Evolutionary conservation across 2,113 vertebrate genomes (phyloP), one percentile per base, ranked within the genome.

Genomic region (Hydropotes inermis): DNA sequence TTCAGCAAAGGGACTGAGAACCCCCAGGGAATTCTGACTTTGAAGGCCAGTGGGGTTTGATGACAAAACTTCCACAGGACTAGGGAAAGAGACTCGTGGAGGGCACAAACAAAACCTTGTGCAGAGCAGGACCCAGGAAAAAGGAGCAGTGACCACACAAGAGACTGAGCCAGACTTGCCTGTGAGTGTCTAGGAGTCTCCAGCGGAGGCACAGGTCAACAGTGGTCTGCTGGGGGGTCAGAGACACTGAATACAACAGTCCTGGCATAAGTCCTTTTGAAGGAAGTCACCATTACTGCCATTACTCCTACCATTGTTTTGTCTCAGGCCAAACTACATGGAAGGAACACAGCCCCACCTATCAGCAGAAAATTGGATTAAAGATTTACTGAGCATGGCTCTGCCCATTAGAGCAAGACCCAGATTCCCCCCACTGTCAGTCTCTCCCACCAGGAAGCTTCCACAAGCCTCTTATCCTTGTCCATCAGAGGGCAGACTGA

Each of bases 201-300:
- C 2, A 2, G n/a, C 10, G 6, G 67, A 70, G n/a, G 19, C 19
- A 6, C 0, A 5, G 19, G 64, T 23, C 5, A 0, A 39, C 19
- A 23, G 67, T 39, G 10, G 67, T 23, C 67, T 70, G 67, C 67
- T 2, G 0, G 36, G n/a, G 19, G n/a, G 67, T 23, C 67, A 70
- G n/a, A 2, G 17, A n/a, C 64, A 36, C 64, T 36, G 19, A 11
- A 70, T 70, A 39, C 67, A 70, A 70, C n/a, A 70, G 19, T 39
- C 19, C n/a, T 23, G 67, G n/a, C n/a, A 70, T 70, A 23, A 70
- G 11, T 70, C n/a, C n/a, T 39, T 70, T 39, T 39, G 67, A 70
- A 70, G n/a, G 67, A 70, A n/a, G n/a, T 70, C 10, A 23, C 19
- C 67, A 70, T 70, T 70, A 70, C 67, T 70, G 67, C n/a, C 64